Conservation (phyloP, 1,140 invertebrate species). For the Brachionus calyciflorus region DNA sequence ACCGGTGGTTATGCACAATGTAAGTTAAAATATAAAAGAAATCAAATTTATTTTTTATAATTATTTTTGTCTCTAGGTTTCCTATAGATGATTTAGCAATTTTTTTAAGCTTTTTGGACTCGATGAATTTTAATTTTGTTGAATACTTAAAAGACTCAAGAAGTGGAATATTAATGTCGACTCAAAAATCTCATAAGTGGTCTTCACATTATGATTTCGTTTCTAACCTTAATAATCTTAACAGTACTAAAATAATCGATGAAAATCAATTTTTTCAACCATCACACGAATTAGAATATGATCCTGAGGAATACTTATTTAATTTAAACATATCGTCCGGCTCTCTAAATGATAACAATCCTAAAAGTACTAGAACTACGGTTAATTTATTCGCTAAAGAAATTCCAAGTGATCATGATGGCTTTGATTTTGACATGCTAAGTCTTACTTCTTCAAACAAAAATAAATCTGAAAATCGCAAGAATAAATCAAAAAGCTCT, state of each 20-base stretch:
- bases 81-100: neutral
- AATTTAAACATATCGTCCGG: conserved; percentile 41
- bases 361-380: neutral
- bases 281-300: conserved; percentile 23
- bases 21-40: neutral
- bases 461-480: neutral
- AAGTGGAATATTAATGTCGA: conserved; percentile 66
- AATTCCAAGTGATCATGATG: neutral
- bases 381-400: neutral
- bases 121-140: conserved; percentile 52
- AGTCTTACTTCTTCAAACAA: neutral
- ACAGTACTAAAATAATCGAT: conserved; percentile 35
- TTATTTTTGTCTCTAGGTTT: neutral
- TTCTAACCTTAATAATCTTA: neutral
- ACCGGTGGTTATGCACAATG: neutral
- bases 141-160: conserved; percentile 73
- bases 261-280: neutral
- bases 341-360: neutral
- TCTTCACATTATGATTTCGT: conserved; percentile 18
- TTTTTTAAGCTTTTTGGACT: neutral
- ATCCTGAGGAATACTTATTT: conserved; percentile 31
- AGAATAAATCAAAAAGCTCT: neutral
- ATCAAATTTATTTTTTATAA: neutral
- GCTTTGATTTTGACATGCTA: neutral
- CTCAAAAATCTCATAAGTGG: conserved; percentile 28